Evolutionary conservation across 2,888 invertebrate genomes (phyloP).

Genomic region (Caenorhabditis parvicauda): DNA sequence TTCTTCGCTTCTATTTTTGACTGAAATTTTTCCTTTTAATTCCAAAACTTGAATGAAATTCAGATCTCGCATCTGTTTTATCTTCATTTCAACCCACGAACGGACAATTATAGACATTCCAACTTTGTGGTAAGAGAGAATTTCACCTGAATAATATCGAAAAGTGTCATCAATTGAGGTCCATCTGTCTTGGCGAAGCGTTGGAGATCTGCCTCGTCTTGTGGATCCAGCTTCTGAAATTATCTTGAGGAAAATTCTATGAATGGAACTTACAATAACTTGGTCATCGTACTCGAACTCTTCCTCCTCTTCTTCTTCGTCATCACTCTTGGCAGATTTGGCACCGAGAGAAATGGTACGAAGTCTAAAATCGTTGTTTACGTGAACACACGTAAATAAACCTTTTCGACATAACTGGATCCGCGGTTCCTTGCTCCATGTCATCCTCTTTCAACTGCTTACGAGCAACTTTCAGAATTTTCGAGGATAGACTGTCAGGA

Average conservation of each 20-base stretch:
- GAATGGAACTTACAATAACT: slow-evolving; percentile 25
- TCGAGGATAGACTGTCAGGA: slow-evolving; percentile 39
- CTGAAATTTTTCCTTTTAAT: no score
- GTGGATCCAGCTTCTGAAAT: slow-evolving; percentile 42
- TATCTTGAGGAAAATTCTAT: neutral
- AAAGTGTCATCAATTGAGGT: slow-evolving; percentile 74
- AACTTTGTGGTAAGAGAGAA: neutral
- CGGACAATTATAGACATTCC: no score
- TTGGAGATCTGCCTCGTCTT: slow-evolving; percentile 79
- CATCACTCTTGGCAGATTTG: slow-evolving; percentile 14
- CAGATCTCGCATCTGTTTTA: no score
- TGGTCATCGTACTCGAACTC: slow-evolving; percentile 32
- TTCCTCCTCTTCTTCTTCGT: slow-evolving; percentile 34
- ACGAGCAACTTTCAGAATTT: slow-evolving; percentile 46
- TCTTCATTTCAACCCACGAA: no score
- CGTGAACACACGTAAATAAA: slow-evolving; percentile 1
- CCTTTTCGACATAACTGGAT: slow-evolving; percentile 6
- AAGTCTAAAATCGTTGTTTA: slow-evolving; percentile 23
- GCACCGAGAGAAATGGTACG: slow-evolving; percentile 40
- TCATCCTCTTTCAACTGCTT: slow-evolving; percentile 40
- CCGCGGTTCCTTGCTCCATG: slow-evolving; percentile 13
- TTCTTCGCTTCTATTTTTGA: slow-evolving; percentile 63
- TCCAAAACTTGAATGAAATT: neutral
- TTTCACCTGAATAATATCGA: slow-evolving; percentile 79
- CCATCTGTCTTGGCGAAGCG: slow-evolving; percentile 74